These are phyloP conservation scores for Cryptoleucopteryx plumbea DNA, from an alignment of 2,113 vertebrate species.

Conservation along the genomic window DNA sequence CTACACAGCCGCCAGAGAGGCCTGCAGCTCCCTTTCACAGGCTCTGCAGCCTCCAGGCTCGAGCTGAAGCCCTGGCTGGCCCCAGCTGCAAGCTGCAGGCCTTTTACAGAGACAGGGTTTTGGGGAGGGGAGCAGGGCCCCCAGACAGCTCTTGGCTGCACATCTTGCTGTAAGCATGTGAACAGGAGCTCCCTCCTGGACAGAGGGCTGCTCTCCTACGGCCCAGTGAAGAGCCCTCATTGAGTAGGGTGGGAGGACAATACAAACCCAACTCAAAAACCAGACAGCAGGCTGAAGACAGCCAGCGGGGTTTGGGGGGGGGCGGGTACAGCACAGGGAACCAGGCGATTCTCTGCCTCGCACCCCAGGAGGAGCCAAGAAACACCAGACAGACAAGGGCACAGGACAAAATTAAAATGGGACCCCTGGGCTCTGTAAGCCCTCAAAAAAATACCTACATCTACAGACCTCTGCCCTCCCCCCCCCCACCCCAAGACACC, in stretches of 20 bases:
- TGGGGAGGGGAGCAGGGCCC: not conserved
- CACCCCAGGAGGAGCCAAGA: not conserved
- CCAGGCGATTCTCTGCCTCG: not conserved
- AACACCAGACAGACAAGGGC: slow-evolving; percentile 1
- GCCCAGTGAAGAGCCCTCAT: not conserved
- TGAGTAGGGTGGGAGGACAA: not conserved
- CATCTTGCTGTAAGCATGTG: not conserved
- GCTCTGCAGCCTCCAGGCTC: slow-evolving; percentile 3
- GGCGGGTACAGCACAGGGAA: not conserved
- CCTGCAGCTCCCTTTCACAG: slow-evolving; percentile 22
- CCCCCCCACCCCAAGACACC: not conserved
- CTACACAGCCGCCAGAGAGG: not conserved
- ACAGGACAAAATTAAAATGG: slow-evolving; percentile 22
- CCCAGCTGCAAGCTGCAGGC: not conserved
- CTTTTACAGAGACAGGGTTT: not conserved
- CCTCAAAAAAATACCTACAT: slow-evolving; percentile 17
- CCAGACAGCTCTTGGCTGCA: not conserved
- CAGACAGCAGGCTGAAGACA: not conserved
- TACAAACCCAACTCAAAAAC: slow-evolving; percentile 4
- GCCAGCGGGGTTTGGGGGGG: not conserved
- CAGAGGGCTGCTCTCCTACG: not conserved
- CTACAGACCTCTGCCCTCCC: slow-evolving; percentile 20
- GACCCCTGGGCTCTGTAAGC: not conserved
- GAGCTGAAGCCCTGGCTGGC: not conserved
- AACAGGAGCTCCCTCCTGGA: not conserved